Base-by-base conservation (phyloP, 2,797 vertebrate genomes). In the Kryptopterus vitreolus region DNA sequence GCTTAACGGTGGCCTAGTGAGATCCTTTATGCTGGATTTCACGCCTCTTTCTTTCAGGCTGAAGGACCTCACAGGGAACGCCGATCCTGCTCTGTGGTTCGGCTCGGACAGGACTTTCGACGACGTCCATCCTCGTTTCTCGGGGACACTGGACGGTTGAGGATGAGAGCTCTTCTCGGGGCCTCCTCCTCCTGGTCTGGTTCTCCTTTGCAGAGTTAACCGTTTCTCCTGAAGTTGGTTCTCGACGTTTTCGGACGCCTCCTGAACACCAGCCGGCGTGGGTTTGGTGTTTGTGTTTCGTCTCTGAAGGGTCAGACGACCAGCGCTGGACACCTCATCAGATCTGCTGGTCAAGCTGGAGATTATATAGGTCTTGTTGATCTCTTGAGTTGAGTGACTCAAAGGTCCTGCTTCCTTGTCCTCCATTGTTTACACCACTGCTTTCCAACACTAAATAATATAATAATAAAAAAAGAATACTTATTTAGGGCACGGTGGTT, bases 351-450 rank as follows among this genome's bases (percentile, higher is more conserved):
- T 92, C 78, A 87, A 10, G 31, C 93, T 88, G 12, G 95, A 94
- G 83, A 96, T 76, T 7, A 97, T 88, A 0, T 95, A 96, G 0
- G 96, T 98, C 81, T 87, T 90, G 80, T 96, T 97, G 0, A 90
- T 43, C 26, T 90, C 92, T 77, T 88, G 90, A 80, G n/a, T n/a
- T n/a, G 86, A 83, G 84, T 85, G 92, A 77, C 87, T 87, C 2
- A 87, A 80, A 0, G 88, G 85, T 26, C 74, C 80, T 16, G 80
- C 70, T 59, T 63, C 89, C 12, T 81, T 86, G 59, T 4, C 63
- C 62, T 84, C 71, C 70, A n/a, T 26, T 53, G 72, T n/a, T 5
- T 61, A 3, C 50, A 33, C 18, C 11, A 13, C 20, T 71, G 20
- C 15, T 62, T 52, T 18, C 2, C 1, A 33, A 38, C 1, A 53